Evolutionary conservation across 2,888 invertebrate genomes (phyloP), one percentile per base, ranked within the genome.

Genomic region (Liodrosophila aerea): DNA sequence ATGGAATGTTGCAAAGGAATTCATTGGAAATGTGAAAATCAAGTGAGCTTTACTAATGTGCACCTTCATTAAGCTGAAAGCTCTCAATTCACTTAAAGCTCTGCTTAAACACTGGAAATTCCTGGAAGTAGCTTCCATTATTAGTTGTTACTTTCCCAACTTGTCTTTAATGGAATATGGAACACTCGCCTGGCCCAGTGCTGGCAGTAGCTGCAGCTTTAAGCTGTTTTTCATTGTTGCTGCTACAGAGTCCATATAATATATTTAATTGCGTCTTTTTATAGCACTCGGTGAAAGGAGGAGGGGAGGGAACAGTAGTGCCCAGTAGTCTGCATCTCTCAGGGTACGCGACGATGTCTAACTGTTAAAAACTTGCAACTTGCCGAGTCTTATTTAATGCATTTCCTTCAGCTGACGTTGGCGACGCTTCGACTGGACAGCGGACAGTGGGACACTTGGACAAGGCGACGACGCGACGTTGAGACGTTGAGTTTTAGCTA

Each of bases 371-470:
- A 15, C 4, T 22, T 22, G 1, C 8, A 5, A 40, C 1, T 31
- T 41, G 27, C 31, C 58, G 51, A 63, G 61, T 67, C 73, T 70
- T 65, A 76, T 67, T 76, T 78, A 83, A 76, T 80, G 84, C 77
- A 64, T 81, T 78, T 78, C 81, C 77, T 83, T 78, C 76, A 83
- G 78, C 76, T 77, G 73, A 62, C 68, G 50, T n/a, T 52, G 47
- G 47, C 53, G 37, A 46, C 74, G 60, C 62, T 69, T 73, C 66
- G 75, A 71, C 76, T 64, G 73, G 59, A 61, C 71, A 71, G n/a
- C n/a, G n/a, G n/a, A n/a, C n/a, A n/a, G n/a, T 53, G 22, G 22
- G 22, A 22, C 22, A 22, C n/a, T 22, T 57, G 57, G 73, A 64
- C 71, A 59, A 49, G 61, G 63, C 65, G 76, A 68, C 82, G 66